A percentile compares a stretch with the other conserved stretches of the same genome.
These are phyloP conservation scores for Steinernema scapterisci DNA, from an alignment of 2,888 invertebrate species.

Conservation along the genomic window DNA sequence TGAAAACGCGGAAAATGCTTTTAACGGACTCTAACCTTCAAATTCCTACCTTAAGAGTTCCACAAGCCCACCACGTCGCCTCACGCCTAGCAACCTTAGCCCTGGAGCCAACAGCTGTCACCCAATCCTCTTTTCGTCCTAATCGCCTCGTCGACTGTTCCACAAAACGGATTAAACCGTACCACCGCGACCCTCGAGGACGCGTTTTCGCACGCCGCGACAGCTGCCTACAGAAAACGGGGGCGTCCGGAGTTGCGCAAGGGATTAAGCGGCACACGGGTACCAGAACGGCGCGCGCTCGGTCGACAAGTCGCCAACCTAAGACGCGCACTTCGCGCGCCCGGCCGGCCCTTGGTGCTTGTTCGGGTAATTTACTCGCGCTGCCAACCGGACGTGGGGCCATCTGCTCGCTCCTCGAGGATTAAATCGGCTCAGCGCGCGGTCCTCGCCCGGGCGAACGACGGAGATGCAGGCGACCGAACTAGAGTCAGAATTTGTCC, in stretches of 20 bases:
- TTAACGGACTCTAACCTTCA: too few species aligned
- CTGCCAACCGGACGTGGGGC: constrained; percentile 31
- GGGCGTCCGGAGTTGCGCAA: constrained; percentile 18
- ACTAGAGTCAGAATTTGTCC: background rate
- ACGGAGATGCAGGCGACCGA: background rate
- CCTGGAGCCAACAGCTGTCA: too few species aligned
- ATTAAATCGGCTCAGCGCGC: constrained; percentile 28
- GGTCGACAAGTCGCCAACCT: constrained; percentile 19
- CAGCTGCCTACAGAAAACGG: constrained; percentile 8
- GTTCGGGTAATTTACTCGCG: constrained; percentile 28
- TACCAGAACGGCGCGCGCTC: background rate
- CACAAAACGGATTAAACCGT: background rate
- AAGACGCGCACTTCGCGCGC: constrained; percentile 28
- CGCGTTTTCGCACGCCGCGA: background rate
- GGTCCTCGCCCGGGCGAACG: background rate
- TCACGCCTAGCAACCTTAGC: too few species aligned
- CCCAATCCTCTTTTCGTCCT: too few species aligned
- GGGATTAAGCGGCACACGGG: background rate
- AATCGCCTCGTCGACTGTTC: too few species aligned
- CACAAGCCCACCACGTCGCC: too few species aligned
- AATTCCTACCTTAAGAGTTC: too few species aligned
- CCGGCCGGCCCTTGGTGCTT: background rate
- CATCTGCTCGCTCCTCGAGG: constrained; percentile 28
- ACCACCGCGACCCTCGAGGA: background rate
- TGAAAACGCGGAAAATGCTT: too few species aligned